Evolutionary conservation across 2,888 invertebrate genomes (phyloP), one percentile per base, ranked within the genome.

Genomic region (Brachynemurus nebulosus): DNA sequence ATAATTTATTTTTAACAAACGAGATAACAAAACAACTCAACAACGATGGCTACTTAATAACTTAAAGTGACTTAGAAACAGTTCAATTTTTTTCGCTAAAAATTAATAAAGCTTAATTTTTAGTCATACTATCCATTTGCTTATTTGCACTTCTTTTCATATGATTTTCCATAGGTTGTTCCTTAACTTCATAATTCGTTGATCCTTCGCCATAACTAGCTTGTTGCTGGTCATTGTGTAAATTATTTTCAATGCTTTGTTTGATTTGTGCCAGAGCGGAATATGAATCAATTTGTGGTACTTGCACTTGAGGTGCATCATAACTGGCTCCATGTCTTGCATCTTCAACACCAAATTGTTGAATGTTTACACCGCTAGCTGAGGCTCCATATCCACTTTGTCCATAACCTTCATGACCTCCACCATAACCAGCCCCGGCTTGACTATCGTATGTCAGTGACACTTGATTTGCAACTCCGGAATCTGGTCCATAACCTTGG

Each of bases 211-310:
- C n/a, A n/a, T n/a, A n/a, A n/a, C n/a, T n/a, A n/a, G n/a, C 30
- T 9, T 23, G 23, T 9, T 30, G 30, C 5, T 30, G 30, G 3
- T n/a, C 6, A 4, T n/a, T 12, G n/a, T 30, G 30, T 30, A 30
- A 30, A n/a, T 14, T 14, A 30, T 30, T 4, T 14, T 30, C 30
- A 30, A 30, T 30, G 5, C 11, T 5, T 11, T 30, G 30, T 36
- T 36, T 25, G 40, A 48, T 14, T 9, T 44, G 25, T 44, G 46
- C 14, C 23, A 34, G 7, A 42, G 34, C 20, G 47, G 42, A 25
- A 46, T 47, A 14, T 12, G 21, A 33, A 36, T 21, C 23, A 41
- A 42, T 19, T 43, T 46, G 27, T 27, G 34, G 37, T 14, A 23
- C 27, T 37, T 23, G 16, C 39, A 23, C 3, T 37, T 25, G 14